phyloP scores from a whole-genome alignment of 2,797 vertebrate genomes.

The Spinus olivaceus region DNA sequence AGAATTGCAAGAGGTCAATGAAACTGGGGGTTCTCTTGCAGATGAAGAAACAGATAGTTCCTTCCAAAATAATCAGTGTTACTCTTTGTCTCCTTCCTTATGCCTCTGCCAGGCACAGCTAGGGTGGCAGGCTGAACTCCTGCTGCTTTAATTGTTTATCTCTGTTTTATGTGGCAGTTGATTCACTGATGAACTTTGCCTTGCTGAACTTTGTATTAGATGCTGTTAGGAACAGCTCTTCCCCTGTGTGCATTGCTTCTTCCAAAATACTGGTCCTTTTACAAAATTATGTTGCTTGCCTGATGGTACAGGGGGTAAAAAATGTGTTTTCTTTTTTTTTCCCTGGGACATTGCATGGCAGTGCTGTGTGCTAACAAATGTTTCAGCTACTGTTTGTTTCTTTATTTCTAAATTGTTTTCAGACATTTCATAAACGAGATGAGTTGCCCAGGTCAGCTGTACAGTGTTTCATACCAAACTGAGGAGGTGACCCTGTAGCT shows the following conservation, averaged over 20 bases:
- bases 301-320: not conserved
- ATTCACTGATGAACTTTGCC: constrained; percentile 26
- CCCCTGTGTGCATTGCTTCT: not conserved
- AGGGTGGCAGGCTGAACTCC: not conserved
- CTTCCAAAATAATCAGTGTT: not conserved
- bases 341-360: not conserved
- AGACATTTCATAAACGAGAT: not conserved
- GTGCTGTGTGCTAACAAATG: not conserved
- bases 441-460: not conserved
- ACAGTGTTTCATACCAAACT: not conserved
- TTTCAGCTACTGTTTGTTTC: not conserved
- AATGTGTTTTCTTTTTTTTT: not conserved
- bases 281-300: not conserved
- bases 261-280: not conserved
- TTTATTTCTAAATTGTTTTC: not conserved
- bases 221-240: not conserved
- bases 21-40: not conserved
- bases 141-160: constrained; percentile 3
- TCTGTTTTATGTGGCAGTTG: not conserved
- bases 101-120: not conserved
- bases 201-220: constrained; percentile 24
- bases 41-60: not conserved
- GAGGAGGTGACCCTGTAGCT: not conserved
- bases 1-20: not conserved
- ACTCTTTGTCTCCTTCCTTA: not conserved